Percentiles rank a stretch among this genome's conserved stretches.
Evolutionary conservation across 2,113 vertebrate genomes (phyloP).

Genomic region (Phasianus colchicus): DNA sequence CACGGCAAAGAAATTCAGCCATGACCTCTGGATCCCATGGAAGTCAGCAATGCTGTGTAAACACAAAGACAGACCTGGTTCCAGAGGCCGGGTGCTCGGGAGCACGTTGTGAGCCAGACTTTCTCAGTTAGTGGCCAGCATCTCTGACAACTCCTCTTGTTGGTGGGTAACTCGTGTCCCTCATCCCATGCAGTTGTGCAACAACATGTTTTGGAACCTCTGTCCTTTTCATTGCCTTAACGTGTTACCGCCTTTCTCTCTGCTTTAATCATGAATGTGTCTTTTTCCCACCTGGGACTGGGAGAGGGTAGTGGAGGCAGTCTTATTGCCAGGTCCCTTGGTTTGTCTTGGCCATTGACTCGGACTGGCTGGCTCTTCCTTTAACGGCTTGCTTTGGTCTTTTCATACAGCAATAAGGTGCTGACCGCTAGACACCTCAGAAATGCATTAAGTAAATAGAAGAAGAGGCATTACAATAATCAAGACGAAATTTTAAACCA

Average conservation of each 20-base stretch:
- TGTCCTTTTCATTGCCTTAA: background rate
- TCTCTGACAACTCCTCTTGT: background rate
- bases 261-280: background rate
- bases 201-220: background rate
- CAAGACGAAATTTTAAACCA: background rate
- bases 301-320: background rate
- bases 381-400: background rate
- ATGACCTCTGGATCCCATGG: fast-evolving
- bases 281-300: background rate
- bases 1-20: background rate
- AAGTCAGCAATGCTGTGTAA: background rate
- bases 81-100: background rate
- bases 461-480: background rate
- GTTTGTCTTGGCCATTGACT: background rate
- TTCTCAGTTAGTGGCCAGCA: background rate
- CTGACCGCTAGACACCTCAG: background rate
- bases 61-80: fast-evolving
- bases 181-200: background rate
- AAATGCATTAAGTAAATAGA: background rate
- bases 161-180: background rate
- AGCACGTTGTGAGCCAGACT: background rate
- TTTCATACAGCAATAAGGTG: background rate
- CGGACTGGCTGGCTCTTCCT: background rate
- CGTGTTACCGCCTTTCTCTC: fast-evolving
- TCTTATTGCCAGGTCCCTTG: background rate